phyloP scores from a whole-genome alignment of 2,113 vertebrate species.

The Ahaetulla prasina region DNA sequence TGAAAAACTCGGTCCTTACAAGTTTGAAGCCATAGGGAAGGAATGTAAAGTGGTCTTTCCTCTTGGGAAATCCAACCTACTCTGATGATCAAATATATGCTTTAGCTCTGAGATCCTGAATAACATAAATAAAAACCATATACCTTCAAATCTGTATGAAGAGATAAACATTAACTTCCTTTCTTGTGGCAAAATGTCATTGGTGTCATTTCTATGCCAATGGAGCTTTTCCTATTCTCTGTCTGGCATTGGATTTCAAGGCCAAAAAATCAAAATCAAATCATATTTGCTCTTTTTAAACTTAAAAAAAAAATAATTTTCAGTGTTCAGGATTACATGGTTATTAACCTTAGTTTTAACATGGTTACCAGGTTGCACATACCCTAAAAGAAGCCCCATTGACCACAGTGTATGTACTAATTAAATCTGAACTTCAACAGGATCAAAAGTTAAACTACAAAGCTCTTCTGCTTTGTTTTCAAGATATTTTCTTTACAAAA shows the following conservation, averaged over 20 bases:
- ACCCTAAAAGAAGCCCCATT: background rate
- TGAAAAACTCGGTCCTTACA: background rate
- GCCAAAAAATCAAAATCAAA: background rate
- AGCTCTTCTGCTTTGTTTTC: slow-evolving; percentile 35
- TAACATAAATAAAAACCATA: background rate
- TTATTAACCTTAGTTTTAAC: slow-evolving; percentile 48
- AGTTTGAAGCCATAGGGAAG: background rate
- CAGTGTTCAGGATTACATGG: slow-evolving; percentile 43
- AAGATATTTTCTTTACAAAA: slow-evolving; percentile 20
- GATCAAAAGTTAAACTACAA: slow-evolving; percentile 20
- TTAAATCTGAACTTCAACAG: background rate
- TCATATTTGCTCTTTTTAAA: slow-evolving; percentile 14
- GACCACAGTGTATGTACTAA: background rate
- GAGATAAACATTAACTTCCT: slow-evolving; percentile 2
- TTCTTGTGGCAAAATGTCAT: background rate
- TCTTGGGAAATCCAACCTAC: background rate
- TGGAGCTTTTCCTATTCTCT: background rate
- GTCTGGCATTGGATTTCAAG: background rate
- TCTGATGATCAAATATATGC: background rate
- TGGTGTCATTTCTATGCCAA: background rate
- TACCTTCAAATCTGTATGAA: background rate
- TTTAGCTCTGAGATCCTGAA: background rate
- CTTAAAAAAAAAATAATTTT: slow-evolving; percentile 16
- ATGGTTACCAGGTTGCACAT: background rate
- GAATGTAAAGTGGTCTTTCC: background rate